A percentile compares a stretch with the other conserved stretches of the same genome.
phyloP scores from a whole-genome alignment of 2,888 invertebrate genomes.

The Parnassius orleans region DNA sequence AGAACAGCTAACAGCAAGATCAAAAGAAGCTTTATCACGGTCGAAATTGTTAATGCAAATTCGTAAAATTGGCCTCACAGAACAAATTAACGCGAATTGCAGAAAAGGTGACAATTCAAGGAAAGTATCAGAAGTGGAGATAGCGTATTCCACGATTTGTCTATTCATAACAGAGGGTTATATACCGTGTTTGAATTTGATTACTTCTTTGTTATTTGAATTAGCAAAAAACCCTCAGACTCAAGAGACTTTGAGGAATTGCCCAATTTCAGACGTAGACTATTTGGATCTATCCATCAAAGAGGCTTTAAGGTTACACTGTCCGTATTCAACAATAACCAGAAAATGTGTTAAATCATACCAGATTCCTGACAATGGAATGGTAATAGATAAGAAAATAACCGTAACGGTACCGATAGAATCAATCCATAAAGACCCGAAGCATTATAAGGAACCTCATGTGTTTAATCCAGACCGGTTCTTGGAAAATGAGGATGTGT shows the following conservation, averaged over 20 bases:
- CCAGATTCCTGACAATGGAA: constrained; percentile 54
- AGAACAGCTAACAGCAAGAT: constrained; percentile 47
- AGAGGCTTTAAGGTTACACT: constrained; percentile 67
- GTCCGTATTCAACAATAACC: constrained; percentile 61
- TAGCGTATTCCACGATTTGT: constrained; percentile 53
- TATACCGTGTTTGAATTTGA: constrained; percentile 56
- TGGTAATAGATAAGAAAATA: constrained; percentile 60
- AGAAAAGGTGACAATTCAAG: constrained; percentile 29
- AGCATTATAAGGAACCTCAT: constrained; percentile 53
- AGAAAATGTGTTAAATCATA: constrained; percentile 65
- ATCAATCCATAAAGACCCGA: constrained; percentile 60
- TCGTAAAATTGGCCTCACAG: constrained; percentile 49
- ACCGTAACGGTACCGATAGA: constrained; percentile 64
- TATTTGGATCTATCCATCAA: constrained; percentile 61
- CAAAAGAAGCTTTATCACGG: constrained; percentile 43
- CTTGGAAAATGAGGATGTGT: constrained; percentile 43
- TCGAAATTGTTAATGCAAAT: constrained; percentile 54
- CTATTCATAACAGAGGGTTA: constrained; percentile 69
- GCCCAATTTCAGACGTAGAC: constrained; percentile 41
- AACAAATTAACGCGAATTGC: constrained; percentile 45
- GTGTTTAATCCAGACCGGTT: constrained; percentile 66
- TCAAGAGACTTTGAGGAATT: constrained; percentile 54
- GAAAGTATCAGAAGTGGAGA: constrained; percentile 47
- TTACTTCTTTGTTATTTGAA: constrained; percentile 62
- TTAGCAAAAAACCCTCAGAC: constrained; percentile 52